Base-by-base conservation (phyloP, 2,888 invertebrate species). In the Hetaerina titia region DNA sequence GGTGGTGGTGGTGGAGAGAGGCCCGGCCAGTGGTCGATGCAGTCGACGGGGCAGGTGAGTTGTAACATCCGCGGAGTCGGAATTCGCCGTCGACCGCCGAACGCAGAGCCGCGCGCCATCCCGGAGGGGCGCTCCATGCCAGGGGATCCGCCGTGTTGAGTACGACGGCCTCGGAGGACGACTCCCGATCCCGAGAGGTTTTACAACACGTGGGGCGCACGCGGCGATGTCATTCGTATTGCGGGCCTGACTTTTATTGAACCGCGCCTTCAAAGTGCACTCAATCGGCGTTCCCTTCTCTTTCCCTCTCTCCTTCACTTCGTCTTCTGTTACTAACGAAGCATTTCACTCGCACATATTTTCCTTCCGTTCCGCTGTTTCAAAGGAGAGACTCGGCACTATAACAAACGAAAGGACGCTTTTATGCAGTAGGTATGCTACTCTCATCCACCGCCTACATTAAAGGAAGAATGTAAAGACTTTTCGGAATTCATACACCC, bases 41-140 rank as follows among this genome's bases (percentile, higher is more conserved):
- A 89, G 57, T 57, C 56, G 57, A 17, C 69, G 69, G 22, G 90
- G 90, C 90, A 90, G 92, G 74, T 74, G 69, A 69, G 74, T 56
- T 56, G 92, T 56, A 17, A 7, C 58, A 22, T 22, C 89, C 89
- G 56, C 89, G 58, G 31, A 56, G 57, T 89, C 57, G 89, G 57
- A 15, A n/a, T 31, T 22, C 15, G 45, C 56, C 19, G 88, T 17
- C 56, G 56, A 11, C n/a, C 81, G 81, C 81, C 31, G 31, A 74
- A 19, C 25, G 25, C 25, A 8, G 25, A 25, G 74, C 7, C 8
- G 25, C 74, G 7, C 8, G 25, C 74, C 25, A 25, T 8, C 45
- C 45, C 45, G 45, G 69, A 69, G 19, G 69, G 19, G 19, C 17
- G 69, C 45, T 31, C 31, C 87, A 31, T 87, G 15, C 22, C 15